Evolutionary conservation across 2,888 invertebrate species (phyloP).

Genomic region (Tipula unca): DNA sequence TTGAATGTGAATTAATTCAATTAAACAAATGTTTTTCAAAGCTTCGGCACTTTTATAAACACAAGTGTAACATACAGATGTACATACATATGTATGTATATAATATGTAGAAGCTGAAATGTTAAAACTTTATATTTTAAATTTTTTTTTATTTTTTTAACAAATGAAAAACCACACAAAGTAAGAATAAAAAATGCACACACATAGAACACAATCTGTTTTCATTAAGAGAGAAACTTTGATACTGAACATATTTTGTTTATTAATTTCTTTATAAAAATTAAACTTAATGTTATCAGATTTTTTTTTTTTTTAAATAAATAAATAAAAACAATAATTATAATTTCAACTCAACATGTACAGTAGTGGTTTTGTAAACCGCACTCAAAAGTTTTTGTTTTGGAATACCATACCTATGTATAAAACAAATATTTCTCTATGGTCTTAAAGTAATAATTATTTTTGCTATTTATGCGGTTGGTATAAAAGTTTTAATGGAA

Average conservation of each 20-base stretch:
- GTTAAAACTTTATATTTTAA: neutral
- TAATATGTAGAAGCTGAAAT: too few species aligned
- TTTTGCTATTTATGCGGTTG: too few species aligned
- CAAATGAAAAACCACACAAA: neutral
- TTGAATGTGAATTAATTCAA: neutral
- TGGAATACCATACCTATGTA: too few species aligned
- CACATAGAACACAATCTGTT: neutral
- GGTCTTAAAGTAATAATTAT: too few species aligned
- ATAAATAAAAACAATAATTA: neutral
- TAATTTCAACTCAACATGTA: neutral
- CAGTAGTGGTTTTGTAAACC: neutral
- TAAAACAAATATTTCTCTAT: too few species aligned
- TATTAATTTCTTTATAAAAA: neutral
- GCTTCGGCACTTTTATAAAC: too few species aligned
- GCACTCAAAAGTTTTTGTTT: neutral
- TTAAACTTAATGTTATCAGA: neutral
- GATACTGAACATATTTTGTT: neutral
- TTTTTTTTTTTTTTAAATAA: neutral
- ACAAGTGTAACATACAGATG: too few species aligned
- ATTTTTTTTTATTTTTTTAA: neutral
- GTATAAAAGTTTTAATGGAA: too few species aligned
- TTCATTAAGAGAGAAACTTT: conserved; percentile 2
- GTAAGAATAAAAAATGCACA: neutral
- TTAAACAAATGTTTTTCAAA: neutral
- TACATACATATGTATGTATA: too few species aligned